Evolutionary conservation across 30 jellyfish, hydroid and myxozoan species (phyloP).

Genomic region (Aurelia aurita complex sp. Pacific): DNA sequence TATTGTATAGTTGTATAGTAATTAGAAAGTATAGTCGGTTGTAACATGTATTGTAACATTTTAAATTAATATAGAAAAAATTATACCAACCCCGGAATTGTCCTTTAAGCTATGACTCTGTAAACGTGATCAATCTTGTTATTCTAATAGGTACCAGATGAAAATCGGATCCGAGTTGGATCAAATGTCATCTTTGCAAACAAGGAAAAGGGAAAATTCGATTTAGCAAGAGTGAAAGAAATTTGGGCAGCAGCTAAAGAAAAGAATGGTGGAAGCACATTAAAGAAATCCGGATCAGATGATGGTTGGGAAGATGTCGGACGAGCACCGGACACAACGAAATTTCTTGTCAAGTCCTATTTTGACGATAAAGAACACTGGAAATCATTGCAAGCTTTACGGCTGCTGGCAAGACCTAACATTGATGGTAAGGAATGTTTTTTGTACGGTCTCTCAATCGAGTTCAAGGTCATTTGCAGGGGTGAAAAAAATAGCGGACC

Average conservation of each 20-base stretch:
- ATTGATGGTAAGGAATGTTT: constrained; percentile 37
- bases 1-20: too few species aligned
- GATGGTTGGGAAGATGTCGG: constrained; percentile 55
- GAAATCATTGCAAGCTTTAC: constrained; percentile 48
- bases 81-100: too few species aligned
- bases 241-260: constrained; percentile 41
- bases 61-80: too few species aligned
- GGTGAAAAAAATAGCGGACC: too few species aligned
- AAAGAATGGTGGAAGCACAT: neutral
- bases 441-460: neutral
- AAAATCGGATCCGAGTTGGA: constrained; percentile 78
- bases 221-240: constrained; percentile 53
- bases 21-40: too few species aligned
- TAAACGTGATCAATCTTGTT: too few species aligned
- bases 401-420: constrained; percentile 58
- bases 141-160: constrained; percentile 42
- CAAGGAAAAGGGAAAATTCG: constrained; percentile 46
- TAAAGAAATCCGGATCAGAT: neutral
- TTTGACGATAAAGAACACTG: constrained; percentile 60
- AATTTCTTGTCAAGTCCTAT: constrained; percentile 30
- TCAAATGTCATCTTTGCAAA: constrained; percentile 70
- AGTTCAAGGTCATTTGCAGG: too few species aligned
- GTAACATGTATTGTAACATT: too few species aligned
- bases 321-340: constrained; percentile 23
- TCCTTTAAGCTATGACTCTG: too few species aligned